A percentile compares a stretch with the other conserved stretches of the same genome.
These are phyloP conservation scores for Mythimna lalbum DNA, from an alignment of 2,888 invertebrate species.

Conservation along the genomic window DNA sequence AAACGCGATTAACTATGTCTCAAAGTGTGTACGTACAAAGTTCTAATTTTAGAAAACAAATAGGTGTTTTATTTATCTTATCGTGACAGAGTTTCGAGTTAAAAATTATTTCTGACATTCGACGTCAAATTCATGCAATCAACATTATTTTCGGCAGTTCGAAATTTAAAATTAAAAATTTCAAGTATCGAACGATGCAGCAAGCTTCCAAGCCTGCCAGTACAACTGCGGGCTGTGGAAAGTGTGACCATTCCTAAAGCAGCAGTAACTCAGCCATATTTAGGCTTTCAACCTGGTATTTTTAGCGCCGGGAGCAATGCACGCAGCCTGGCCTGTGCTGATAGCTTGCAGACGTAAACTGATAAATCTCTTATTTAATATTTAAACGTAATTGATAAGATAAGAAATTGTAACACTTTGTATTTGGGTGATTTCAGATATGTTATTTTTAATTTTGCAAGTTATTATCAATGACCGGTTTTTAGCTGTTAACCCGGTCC, in stretches of 20 bases:
- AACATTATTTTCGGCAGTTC: slow-evolving; percentile 18
- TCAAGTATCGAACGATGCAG: background rate
- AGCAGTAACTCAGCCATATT: slow-evolving; percentile 58
- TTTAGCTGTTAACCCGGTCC: slow-evolving; percentile 34
- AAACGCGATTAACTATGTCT: slow-evolving; percentile 12
- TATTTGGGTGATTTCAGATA: slow-evolving; percentile 42
- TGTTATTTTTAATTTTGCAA: slow-evolving; percentile 17
- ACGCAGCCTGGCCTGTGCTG: slow-evolving; percentile 63
- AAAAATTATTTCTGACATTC: background rate
- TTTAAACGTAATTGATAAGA: slow-evolving; percentile 55
- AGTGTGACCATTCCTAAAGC: slow-evolving; percentile 53
- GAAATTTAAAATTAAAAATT: slow-evolving; percentile 14
- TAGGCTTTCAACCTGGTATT: slow-evolving; percentile 69
- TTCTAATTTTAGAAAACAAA: slow-evolving; percentile 14
- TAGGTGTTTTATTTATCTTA: background rate
- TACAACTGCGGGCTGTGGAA: slow-evolving; percentile 5
- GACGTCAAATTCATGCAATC: background rate
- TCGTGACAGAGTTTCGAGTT: too few species aligned
- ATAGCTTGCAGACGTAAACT: slow-evolving; percentile 51
- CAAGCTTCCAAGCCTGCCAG: slow-evolving; percentile 21
- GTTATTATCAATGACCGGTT: slow-evolving; percentile 51
- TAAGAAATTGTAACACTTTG: slow-evolving; percentile 47
- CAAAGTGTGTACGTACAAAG: background rate
- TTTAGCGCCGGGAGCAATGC: slow-evolving; percentile 74
- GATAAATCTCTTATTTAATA: slow-evolving; percentile 61